Conservation (phyloP, 2,113 vertebrate species). For the Pholis gunnellus region DNA sequence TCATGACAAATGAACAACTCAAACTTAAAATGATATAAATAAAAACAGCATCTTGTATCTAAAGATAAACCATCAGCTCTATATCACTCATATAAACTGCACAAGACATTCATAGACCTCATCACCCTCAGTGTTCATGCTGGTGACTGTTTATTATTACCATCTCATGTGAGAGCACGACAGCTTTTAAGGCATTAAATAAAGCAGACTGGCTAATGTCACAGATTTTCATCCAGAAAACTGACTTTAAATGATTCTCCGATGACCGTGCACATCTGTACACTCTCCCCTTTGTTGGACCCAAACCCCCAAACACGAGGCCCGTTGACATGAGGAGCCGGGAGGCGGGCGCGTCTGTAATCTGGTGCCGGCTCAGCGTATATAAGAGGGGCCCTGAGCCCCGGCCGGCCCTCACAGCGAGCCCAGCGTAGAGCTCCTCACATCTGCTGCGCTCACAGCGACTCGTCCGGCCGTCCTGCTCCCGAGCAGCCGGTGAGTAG, state of each 20-base stretch:
- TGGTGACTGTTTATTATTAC: not conserved
- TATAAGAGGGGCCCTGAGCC: conserved; percentile 83
- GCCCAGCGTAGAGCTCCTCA: conserved; percentile 59
- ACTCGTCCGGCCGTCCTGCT: conserved; percentile 60
- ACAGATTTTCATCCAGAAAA: not conserved
- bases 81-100: too few relatives aligned
- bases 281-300: not conserved
- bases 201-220: not conserved
- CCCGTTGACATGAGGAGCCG: conserved; percentile 53
- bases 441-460: conserved; percentile 31
- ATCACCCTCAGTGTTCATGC: too few relatives aligned
- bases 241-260: not conserved
- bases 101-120: too few relatives aligned
- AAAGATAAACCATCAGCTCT: too few relatives aligned
- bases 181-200: not conserved
- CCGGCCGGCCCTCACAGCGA: conserved; percentile 61
- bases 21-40: too few relatives aligned
- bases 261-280: not conserved
- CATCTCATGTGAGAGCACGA: not conserved
- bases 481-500: conserved; percentile 77
- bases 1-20: too few relatives aligned
- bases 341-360: conserved; percentile 79
- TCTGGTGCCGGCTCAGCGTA: conserved; percentile 74
- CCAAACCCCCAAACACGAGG: not conserved
- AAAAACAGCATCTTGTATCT: too few relatives aligned